Evolutionary conservation across 2,888 invertebrate genomes (phyloP).

Genomic region (Tenthredo notha): DNA sequence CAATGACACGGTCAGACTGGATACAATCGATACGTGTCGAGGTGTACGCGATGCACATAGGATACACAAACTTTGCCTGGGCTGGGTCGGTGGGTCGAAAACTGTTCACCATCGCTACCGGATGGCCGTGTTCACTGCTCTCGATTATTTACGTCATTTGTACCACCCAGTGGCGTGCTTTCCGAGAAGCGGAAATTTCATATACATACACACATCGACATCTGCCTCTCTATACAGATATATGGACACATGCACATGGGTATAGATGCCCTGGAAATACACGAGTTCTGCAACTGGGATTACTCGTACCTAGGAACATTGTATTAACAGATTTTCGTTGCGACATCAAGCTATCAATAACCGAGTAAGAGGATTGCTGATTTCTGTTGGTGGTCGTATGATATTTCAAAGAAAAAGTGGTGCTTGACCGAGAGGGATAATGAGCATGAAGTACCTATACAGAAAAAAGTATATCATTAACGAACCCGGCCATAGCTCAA

Average conservation of each 20-base stretch:
- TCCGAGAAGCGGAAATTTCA: slow-evolving; percentile 43
- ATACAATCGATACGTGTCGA: slow-evolving; percentile 64
- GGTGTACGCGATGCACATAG: slow-evolving; percentile 1
- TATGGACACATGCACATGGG: background rate
- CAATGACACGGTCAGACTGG: slow-evolving; percentile 65
- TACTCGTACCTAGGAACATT: background rate
- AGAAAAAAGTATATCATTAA: background rate
- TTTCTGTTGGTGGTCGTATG: background rate
- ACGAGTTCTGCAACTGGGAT: slow-evolving; percentile 1
- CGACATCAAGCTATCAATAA: background rate
- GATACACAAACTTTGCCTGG: slow-evolving; percentile 26
- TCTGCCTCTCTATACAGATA: background rate
- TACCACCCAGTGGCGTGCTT: slow-evolving; percentile 45
- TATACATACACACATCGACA: slow-evolving; percentile 12
- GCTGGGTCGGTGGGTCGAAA: slow-evolving; percentile 25
- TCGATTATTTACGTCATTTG: slow-evolving; percentile 60
- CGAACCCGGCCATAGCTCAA: background rate
- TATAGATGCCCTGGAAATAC: slow-evolving; percentile 6
- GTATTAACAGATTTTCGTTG: slow-evolving; percentile 8
- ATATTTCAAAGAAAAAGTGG: background rate
- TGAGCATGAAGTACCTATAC: background rate
- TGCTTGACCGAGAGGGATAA: background rate
- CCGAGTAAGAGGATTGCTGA: background rate
- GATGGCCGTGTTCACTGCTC: slow-evolving; percentile 49
- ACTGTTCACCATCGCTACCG: slow-evolving; percentile 36